These are phyloP conservation scores for Sarcophaga bullata DNA, from an alignment of 1,140 invertebrate genomes.

Conservation along the genomic window DNA sequence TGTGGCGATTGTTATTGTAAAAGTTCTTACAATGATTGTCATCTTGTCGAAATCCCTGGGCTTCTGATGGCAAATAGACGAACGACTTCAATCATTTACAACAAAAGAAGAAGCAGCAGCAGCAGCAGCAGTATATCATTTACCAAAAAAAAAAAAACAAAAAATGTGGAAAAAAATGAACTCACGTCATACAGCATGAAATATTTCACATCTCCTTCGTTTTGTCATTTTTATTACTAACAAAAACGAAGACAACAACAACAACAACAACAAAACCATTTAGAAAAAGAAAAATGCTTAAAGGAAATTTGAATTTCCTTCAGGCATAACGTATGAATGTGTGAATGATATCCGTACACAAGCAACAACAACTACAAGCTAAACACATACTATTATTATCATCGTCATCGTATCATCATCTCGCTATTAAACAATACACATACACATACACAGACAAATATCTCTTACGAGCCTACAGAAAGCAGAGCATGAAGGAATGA, in stretches of 20 bases:
- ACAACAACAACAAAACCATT: neutral
- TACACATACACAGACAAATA: no score
- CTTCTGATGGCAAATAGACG: neutral
- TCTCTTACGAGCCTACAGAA: no score
- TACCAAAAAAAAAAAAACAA: no score
- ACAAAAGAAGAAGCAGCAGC: neutral
- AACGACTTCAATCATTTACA: neutral
- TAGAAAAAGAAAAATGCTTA: neutral
- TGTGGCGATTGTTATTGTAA: no score
- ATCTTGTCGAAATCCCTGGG: neutral
- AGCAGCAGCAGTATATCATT: neutral
- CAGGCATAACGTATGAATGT: neutral
- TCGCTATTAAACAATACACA: no score
- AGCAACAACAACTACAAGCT: no score
- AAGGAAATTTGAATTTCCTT: constrained; percentile 24
- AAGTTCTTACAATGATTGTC: neutral
- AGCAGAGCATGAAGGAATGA: no score
- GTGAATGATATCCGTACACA: no score
- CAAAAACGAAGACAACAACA: neutral
- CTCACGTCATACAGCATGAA: constrained; percentile 6
- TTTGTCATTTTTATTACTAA: neutral
- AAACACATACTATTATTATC: no score
- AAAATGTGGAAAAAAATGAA: neutral
- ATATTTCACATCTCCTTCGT: neutral
- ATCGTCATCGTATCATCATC: no score